Conservation (phyloP, 2,888 invertebrate genomes). For the Melikaiella ostensackeni region DNA sequence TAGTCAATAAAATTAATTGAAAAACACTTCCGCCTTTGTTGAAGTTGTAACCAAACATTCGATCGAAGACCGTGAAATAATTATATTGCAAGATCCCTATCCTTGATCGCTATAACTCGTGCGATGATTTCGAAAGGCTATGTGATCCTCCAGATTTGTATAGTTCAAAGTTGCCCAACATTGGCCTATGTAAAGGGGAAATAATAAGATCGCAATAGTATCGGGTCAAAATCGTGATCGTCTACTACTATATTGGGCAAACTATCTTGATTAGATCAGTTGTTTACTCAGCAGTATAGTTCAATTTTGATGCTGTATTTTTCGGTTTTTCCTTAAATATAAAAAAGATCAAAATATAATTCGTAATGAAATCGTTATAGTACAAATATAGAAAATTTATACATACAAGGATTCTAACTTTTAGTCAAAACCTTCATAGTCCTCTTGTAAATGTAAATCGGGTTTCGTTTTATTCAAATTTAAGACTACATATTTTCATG, state of each 20-base stretch:
- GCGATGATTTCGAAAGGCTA: constrained; percentile 8
- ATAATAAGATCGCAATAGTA: background rate
- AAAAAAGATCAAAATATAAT: background rate
- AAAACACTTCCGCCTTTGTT: constrained; percentile 3
- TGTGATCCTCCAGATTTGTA: constrained; percentile 22
- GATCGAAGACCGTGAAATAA: constrained; percentile 16
- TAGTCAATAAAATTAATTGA: background rate
- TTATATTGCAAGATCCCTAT: background rate
- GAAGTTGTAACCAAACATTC: background rate
- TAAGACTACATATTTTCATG: background rate
- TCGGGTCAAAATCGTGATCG: constrained; percentile 18
- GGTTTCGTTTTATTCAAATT: background rate
- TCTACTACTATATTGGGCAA: constrained; percentile 11
- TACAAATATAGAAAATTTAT: background rate
- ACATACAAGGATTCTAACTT: background rate
- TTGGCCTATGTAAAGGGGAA: background rate
- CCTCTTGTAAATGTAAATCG: background rate
- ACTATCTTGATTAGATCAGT: constrained; percentile 9
- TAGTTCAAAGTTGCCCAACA: constrained; percentile 24
- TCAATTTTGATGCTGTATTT: too few species aligned
- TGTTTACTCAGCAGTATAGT: background rate
- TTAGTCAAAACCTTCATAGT: background rate
- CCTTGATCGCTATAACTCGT: constrained; percentile 29
- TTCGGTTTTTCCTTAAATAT: too few species aligned
- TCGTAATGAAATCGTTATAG: background rate